A percentile compares a stretch with the other conserved stretches of the same genome.
Conservation (phyloP, 1,140 invertebrate genomes). For the Chrysopa pallens region DNA sequence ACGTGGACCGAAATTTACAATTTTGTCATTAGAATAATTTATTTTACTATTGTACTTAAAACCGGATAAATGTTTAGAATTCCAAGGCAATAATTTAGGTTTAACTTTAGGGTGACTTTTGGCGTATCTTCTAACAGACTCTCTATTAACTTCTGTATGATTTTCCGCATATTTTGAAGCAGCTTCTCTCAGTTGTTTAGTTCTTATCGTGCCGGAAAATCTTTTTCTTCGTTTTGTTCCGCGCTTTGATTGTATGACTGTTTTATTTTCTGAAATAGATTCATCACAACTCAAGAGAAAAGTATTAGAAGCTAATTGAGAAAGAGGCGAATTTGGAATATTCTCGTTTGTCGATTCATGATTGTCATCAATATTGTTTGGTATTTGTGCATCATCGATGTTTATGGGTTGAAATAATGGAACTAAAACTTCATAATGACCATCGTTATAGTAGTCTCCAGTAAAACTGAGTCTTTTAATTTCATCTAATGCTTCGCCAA, state of each 20-base stretch:
- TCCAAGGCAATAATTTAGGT: constrained; percentile 1
- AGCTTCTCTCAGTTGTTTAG: constrained; percentile 1
- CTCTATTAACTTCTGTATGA: too few species aligned
- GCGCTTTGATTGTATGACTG: not conserved
- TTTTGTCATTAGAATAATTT: constrained; percentile 3
- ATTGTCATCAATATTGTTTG: constrained; percentile 1
- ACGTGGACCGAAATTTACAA: constrained; percentile 1
- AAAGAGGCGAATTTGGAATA: too few species aligned
- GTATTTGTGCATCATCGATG: too few species aligned
- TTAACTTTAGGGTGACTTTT: not conserved
- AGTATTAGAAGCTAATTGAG: too few species aligned
- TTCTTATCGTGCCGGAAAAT: not conserved
- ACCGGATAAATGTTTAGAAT: constrained; percentile 1
- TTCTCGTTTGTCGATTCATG: too few species aligned
- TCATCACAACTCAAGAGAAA: too few species aligned
- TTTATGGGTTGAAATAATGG: not conserved
- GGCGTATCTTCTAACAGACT: too few species aligned
- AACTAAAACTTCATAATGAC: constrained; percentile 2
- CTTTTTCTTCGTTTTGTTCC: constrained; percentile 1
- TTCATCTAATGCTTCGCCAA: not conserved
- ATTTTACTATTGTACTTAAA: not conserved
- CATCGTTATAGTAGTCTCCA: not conserved
- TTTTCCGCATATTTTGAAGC: not conserved
- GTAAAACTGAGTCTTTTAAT: constrained; percentile 2
- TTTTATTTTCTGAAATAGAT: too few species aligned